Percentiles rank a stretch among this genome's conserved stretches.
phyloP scores from a whole-genome alignment of 2,888 invertebrate species.

The Acanthosepion pharaonis region DNA sequence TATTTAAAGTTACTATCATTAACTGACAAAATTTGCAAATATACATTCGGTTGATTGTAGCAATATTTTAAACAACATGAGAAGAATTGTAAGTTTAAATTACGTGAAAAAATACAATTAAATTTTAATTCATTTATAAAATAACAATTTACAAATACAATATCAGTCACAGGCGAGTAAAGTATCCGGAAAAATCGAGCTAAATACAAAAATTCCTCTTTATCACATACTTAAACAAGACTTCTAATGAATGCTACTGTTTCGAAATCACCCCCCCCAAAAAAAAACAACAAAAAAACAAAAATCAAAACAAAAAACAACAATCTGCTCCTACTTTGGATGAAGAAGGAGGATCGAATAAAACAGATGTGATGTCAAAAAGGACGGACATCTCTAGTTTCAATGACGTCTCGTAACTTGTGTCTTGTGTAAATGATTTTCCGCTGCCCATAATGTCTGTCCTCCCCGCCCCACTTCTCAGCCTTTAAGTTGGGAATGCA shows the following conservation, averaged over 20 bases:
- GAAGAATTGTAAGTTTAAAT: neutral
- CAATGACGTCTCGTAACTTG: neutral
- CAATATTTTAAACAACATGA: no score
- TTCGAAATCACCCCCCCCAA: neutral
- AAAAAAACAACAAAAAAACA: neutral
- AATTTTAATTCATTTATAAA: neutral
- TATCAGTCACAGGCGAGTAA: no score
- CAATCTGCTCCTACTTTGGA: neutral
- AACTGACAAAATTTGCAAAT: no score
- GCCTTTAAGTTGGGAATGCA: neutral
- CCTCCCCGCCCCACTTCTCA: neutral
- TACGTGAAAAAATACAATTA: neutral
- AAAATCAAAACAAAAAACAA: neutral
- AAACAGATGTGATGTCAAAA: neutral
- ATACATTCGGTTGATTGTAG: no score
- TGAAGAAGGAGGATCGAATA: neutral
- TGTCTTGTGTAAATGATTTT: constrained; percentile 1
- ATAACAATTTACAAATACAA: no score
- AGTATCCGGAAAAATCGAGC: no score
- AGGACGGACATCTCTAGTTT: neutral
- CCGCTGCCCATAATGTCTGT: neutral
- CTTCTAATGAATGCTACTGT: neutral
- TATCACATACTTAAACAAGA: neutral
- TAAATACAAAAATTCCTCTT: neutral
- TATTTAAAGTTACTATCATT: no score